Percentiles rank a stretch among this genome's conserved stretches.
phyloP scores from a whole-genome alignment of 2,888 invertebrate species.

The Sphaerophoria taeniata region DNA sequence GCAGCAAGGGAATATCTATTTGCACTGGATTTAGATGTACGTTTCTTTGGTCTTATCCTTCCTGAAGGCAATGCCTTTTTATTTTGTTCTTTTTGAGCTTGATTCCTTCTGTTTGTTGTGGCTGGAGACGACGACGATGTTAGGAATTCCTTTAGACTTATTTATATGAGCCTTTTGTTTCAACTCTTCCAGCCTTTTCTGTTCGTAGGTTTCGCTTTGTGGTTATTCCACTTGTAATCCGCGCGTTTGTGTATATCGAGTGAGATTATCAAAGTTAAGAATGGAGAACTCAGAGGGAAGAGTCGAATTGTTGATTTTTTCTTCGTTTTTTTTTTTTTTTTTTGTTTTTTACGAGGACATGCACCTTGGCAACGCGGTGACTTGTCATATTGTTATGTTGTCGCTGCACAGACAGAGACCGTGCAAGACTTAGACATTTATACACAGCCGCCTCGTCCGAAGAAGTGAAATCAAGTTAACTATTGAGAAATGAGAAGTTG shows the following conservation, averaged over 20 bases:
- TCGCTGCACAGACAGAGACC: constrained; percentile 23
- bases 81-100: constrained; percentile 19
- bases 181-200: constrained; percentile 22
- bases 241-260: constrained; percentile 52
- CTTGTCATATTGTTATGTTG: constrained; percentile 71
- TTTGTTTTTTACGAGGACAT: constrained; percentile 48
- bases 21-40: constrained; percentile 65
- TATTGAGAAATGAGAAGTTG: constrained; percentile 33
- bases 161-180: constrained; percentile 70
- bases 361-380: constrained; percentile 69
- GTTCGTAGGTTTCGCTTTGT: constrained; percentile 53
- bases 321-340: neutral
- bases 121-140: constrained; percentile 28
- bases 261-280: constrained; percentile 47
- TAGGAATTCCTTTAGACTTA: constrained; percentile 56
- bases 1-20: constrained; percentile 43
- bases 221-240: constrained; percentile 70
- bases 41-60: constrained; percentile 61
- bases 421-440: constrained; percentile 17
- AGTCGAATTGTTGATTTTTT: neutral
- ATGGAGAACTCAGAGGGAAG: constrained; percentile 15
- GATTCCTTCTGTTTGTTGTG: constrained; percentile 63
- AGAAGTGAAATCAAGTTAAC: constrained; percentile 27
- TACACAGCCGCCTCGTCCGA: neutral
- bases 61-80: constrained; percentile 43